These are phyloP conservation scores for Drosophila parthenogenetica DNA, from an alignment of 2,888 invertebrate species.

Conservation along the genomic window DNA sequence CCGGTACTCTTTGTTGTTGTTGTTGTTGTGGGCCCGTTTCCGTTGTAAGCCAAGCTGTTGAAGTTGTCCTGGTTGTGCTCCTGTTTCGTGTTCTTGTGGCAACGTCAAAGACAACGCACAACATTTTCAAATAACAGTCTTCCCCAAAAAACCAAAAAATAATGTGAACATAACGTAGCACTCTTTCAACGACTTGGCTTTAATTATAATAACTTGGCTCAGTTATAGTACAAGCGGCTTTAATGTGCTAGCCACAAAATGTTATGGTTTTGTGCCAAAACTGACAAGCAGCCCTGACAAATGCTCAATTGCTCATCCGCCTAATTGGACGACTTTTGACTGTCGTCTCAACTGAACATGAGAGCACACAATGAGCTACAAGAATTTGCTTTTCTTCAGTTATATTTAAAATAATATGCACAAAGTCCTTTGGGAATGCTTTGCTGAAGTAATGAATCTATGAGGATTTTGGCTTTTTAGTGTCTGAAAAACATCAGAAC, in stretches of 20 bases:
- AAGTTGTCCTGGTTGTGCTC: constrained; percentile 62
- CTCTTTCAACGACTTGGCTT: constrained; percentile 57
- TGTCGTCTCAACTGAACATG: constrained; percentile 16
- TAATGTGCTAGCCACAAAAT: constrained; percentile 50
- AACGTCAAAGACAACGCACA: constrained; percentile 59
- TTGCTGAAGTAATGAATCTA: too few relatives aligned
- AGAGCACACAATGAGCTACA: constrained; percentile 8
- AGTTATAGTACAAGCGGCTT: constrained; percentile 33
- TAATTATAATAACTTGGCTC: constrained; percentile 68
- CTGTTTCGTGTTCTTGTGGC: constrained; percentile 53
- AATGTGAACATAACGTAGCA: constrained; percentile 44
- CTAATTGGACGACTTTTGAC: constrained; percentile 48
- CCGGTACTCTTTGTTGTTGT: constrained; percentile 36
- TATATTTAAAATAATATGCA: constrained; percentile 7
- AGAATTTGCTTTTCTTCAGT: constrained; percentile 10
- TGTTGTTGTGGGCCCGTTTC: constrained; percentile 54
- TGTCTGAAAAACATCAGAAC: background rate
- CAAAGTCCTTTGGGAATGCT: too few relatives aligned
- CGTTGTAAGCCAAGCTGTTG: constrained; percentile 77
- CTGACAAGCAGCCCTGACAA: constrained; percentile 30
- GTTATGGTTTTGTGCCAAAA: constrained; percentile 24
- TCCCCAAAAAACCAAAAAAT: constrained; percentile 10
- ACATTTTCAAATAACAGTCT: constrained; percentile 63
- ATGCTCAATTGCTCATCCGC: constrained; percentile 47
- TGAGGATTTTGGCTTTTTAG: background rate